Evolutionary conservation across 2,797 vertebrate genomes (phyloP), one percentile per base, ranked within the genome.

Genomic region (Acipenser oxyrinchus): DNA sequence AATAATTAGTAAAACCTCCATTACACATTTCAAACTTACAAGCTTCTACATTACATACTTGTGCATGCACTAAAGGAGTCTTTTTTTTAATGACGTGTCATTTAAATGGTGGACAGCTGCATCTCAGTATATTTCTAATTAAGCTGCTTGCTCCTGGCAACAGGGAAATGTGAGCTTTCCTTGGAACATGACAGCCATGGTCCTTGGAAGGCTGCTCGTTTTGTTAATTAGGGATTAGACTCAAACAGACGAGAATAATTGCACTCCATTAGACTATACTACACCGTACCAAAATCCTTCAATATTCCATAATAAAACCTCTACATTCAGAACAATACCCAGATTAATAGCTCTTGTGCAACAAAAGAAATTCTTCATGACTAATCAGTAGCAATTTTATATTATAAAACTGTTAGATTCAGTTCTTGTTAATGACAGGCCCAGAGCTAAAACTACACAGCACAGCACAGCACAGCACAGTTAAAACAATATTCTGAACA

Each of bases 61-160:
- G 12, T 58, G 55, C 55, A 58, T 58, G 13, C 13, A 13, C 55
- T 10, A 58, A 58, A 58, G 55, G 10, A 9, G 3, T 10, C 50
- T 62, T 48, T 13, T 9, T 55, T 62, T 23, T 48, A 15, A 60
- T 49, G 51, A 52, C 61, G 62, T 58, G 9, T 8, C 13, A 12
- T 58, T 58, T 11, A 18, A 11, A 64, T 69, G 8, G 66, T 71
- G 68, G 67, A 68, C 70, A 75, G 74, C 74, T 81, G 74, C 78
- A 74, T 77, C 61, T 75, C 71, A 63, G 75, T 73, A 73, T 70
- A 63, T 65, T 63, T 62, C 73, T 73, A 73, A 82, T 83, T 76
- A 79, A 75, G 74, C 68, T 49, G 60, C 69, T 73, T 63, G 66
- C 66, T 75, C 65, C 55, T 51, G 60, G 69, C 71, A 76, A 74